phyloP scores from a whole-genome alignment of 2,888 invertebrate species.

The Leucophora obtusa region DNA sequence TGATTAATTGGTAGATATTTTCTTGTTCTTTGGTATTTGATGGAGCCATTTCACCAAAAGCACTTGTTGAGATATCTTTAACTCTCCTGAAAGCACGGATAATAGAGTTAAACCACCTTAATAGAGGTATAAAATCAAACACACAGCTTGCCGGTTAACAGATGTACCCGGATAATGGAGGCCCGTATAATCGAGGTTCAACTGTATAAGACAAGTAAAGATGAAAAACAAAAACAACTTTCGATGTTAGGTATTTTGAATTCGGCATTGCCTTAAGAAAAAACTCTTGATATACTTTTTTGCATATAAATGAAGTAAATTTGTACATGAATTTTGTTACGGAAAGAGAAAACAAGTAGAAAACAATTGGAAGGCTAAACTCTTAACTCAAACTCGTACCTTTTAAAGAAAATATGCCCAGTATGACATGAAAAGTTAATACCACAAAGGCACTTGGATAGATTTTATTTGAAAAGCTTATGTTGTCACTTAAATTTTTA shows the following conservation, averaged over 20 bases:
- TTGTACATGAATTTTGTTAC: background rate
- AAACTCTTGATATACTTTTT: background rate
- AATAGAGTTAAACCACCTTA: too few species aligned
- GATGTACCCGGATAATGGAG: too few species aligned
- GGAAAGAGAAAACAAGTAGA: background rate
- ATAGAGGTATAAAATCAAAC: too few species aligned
- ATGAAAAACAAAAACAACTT: too few species aligned
- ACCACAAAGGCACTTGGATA: slow-evolving; percentile 30
- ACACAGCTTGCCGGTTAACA: too few species aligned
- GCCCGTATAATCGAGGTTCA: too few species aligned
- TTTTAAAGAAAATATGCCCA: slow-evolving; percentile 18
- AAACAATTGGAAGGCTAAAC: slow-evolving; percentile 12
- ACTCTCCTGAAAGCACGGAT: too few species aligned
- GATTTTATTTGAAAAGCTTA: slow-evolving; percentile 33
- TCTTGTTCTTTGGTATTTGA: too few species aligned
- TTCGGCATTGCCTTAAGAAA: background rate
- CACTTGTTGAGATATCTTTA: too few species aligned
- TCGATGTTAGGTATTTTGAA: background rate
- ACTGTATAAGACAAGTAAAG: too few species aligned
- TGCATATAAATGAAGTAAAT: background rate
- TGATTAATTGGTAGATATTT: too few species aligned
- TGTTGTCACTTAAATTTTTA: slow-evolving; percentile 55
- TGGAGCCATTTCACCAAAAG: too few species aligned
- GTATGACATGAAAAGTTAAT: slow-evolving; percentile 57
- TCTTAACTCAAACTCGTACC: slow-evolving; percentile 7